Base-by-base conservation (phyloP, 2,888 invertebrate genomes). In the Ophonus ardosiacus region DNA sequence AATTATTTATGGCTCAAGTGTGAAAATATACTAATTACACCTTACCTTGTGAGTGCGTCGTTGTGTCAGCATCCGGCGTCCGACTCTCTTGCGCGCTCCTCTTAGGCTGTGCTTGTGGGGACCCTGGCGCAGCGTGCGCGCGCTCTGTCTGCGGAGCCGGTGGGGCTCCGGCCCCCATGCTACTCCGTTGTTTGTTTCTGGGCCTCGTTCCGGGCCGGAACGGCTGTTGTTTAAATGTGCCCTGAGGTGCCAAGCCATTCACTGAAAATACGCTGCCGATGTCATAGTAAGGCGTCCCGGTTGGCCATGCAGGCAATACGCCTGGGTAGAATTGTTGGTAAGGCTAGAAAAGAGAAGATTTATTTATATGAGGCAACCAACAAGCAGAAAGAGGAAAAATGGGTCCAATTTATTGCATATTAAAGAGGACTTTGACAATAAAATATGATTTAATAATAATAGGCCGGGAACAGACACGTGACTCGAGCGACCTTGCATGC, bases 201-300 rank as follows among this genome's bases (percentile, higher is more conserved):
- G 90, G 89, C 85, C 91, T 88, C 76, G 89, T 88, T 90, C 91
- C 92, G 86, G 93, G 89, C 86, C 92, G 92, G 87, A 92, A 93
- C 87, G 93, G 92, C 18, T 87, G 87, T 68, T 88, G 90, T 88
- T 94, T 94, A 89, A 94, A 95, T 81, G 94, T 92, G 84, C 93
- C 93, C 90, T 95, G 95, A 76, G 95, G 95, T 85, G 95, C 93
- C 87, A 96, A 91, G 84, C 96, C 95, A 90, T 96, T 96, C 88
- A 95, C 93, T 86, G 95, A 93, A 90, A 95, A 95, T 86, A 96
- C 94, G 90, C 94, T 93, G 87, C 94, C 93, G 89, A 96, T 93
- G 87, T 95, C 95, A 88, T 94, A 95, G 89, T 93, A 95, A 80
- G 92, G 92, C 18, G 91, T 88, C 78, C 91, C 92, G 89, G 92